A percentile compares a stretch with the other conserved stretches of the same genome.
phyloP scores from a whole-genome alignment of 2,113 vertebrate species.

The Entomyzon cyanotis region DNA sequence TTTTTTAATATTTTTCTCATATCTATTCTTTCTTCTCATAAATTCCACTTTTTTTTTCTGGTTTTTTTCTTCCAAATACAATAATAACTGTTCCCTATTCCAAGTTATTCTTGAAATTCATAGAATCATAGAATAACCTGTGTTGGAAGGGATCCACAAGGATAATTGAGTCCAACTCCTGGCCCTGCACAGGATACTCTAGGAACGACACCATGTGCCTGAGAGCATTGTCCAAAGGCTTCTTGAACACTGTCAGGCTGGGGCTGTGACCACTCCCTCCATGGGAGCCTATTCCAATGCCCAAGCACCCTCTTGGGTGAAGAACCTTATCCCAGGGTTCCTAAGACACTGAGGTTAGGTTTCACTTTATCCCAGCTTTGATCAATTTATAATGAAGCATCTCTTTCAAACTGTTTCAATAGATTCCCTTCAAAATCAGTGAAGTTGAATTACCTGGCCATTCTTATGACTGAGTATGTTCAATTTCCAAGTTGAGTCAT shows the following conservation, averaged over 20 bases:
- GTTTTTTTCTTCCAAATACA: background rate
- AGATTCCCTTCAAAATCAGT: background rate
- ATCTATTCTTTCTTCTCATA: background rate
- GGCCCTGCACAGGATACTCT: background rate
- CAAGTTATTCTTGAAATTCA: background rate
- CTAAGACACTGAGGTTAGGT: background rate
- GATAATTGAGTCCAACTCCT: background rate
- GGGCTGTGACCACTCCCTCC: background rate
- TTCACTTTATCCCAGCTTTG: background rate
- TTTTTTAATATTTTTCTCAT: background rate
- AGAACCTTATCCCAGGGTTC: background rate
- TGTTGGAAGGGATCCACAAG: background rate
- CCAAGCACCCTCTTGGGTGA: rapidly evolving
- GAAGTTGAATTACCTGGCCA: background rate
- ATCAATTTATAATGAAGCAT: background rate
- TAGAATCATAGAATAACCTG: background rate
- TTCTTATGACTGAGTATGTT: background rate
- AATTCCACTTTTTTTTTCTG: background rate
- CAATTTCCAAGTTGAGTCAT: background rate
- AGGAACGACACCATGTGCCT: background rate
- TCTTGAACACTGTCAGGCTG: background rate
- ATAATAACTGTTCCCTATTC: background rate
- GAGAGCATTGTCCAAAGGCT: background rate
- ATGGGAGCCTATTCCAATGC: background rate
- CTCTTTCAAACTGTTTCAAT: background rate